These are phyloP conservation scores for Micoletzkya japonica DNA, from an alignment of 2,888 invertebrate species.

Conservation along the genomic window DNA sequence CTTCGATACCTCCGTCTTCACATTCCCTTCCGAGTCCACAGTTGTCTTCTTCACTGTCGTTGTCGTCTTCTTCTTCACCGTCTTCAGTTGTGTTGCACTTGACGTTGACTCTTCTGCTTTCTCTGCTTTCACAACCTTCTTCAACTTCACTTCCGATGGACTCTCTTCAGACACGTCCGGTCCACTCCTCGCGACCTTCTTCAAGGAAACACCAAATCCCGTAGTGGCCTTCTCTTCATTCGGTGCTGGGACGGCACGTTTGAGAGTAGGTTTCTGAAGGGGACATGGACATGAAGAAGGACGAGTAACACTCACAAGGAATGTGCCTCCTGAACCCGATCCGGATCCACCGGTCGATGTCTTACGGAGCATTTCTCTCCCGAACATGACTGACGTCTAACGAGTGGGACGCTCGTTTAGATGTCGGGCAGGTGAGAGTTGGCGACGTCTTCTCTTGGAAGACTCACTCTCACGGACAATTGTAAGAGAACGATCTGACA, in stretches of 20 bases:
- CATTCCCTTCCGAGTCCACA: not conserved
- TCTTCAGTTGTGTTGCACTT: constrained; percentile 13
- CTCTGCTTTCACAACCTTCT: constrained; percentile 47
- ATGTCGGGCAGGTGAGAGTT: constrained; percentile 6
- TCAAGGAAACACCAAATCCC: constrained; percentile 10
- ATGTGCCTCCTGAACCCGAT: not conserved
- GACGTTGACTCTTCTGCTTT: constrained; percentile 30
- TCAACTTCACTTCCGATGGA: constrained; percentile 41
- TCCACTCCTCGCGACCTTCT: constrained; percentile 5
- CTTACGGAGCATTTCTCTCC: constrained; percentile 34
- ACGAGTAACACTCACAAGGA: not conserved
- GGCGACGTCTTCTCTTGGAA: constrained; percentile 22
- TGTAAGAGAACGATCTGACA: not conserved
- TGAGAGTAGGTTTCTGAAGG: constrained; percentile 14
- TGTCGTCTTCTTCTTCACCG: constrained; percentile 15
- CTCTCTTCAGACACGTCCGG: not conserved
- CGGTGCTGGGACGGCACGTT: constrained; percentile 24
- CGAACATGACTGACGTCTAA: constrained; percentile 28
- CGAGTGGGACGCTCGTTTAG: constrained; percentile 6
- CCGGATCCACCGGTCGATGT: constrained; percentile 5
- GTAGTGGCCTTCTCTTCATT: constrained; percentile 16
- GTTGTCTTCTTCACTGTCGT: constrained; percentile 18
- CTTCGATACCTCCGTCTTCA: constrained; percentile 6
- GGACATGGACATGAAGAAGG: not conserved
- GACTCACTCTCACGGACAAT: not conserved